phyloP scores from a whole-genome alignment of 2,888 invertebrate genomes.

The Oxytorus armatus region DNA sequence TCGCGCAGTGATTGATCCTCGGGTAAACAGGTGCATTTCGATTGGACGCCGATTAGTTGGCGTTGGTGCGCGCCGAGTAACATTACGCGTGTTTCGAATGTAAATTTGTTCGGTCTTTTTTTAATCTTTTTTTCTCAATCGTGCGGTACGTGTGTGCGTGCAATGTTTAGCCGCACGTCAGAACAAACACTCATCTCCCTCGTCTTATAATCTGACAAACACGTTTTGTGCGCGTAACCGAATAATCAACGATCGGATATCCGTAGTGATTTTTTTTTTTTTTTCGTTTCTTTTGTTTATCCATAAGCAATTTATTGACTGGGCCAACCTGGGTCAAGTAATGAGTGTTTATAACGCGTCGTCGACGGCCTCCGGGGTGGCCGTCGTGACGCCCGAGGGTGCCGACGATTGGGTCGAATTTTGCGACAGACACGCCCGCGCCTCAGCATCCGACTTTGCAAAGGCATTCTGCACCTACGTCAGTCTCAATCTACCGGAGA shows the following conservation, averaged over 20 bases:
- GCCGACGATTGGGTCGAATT: constrained; percentile 92
- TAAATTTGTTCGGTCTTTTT: constrained; percentile 32
- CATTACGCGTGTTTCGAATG: constrained; percentile 56
- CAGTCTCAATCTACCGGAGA: constrained; percentile 89
- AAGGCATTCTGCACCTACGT: constrained; percentile 93
- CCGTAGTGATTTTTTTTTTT: constrained; percentile 22
- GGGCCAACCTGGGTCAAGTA: constrained; percentile 38
- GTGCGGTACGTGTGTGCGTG: constrained; percentile 50
- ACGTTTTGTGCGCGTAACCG: constrained; percentile 37
- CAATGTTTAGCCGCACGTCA: constrained; percentile 60
- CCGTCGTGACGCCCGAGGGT: constrained; percentile 87
- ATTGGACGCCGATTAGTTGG: constrained; percentile 72
- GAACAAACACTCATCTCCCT: constrained; percentile 25
- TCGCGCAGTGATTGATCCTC: constrained; percentile 72
- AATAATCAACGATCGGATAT: constrained; percentile 10
- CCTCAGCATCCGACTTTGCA: constrained; percentile 95
- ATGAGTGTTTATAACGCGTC: constrained; percentile 77
- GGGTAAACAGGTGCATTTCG: constrained; percentile 73
- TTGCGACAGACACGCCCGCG: constrained; percentile 94
- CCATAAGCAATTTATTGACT: constrained; percentile 20
- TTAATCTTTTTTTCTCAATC: not conserved
- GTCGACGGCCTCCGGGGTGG: constrained; percentile 72
- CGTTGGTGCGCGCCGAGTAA: constrained; percentile 66
- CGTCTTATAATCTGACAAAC: constrained; percentile 37
- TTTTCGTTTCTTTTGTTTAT: constrained; percentile 13